Evolutionary conservation across 2,113 vertebrate species (phyloP), one percentile per base, ranked within the genome.

Genomic region (Nannospalax galili): DNA sequence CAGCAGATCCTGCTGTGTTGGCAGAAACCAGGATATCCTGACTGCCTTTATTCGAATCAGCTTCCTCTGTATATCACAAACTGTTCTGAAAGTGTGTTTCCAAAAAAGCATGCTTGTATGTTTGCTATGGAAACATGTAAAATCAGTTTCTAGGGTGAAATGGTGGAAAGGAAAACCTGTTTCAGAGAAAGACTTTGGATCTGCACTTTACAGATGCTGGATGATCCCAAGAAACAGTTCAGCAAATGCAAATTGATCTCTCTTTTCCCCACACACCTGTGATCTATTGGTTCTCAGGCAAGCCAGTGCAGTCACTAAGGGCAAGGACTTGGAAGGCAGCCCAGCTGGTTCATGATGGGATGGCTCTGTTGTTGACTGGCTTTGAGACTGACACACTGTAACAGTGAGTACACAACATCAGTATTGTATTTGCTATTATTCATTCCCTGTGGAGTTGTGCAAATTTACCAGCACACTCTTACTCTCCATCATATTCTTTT

Each of bases 111-210:
- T 52, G 52, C 30, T 40, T 75, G 16, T 2, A 14, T 40, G 3
- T 89, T 86, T 93, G 48, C 74, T 77, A 48, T 1, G 2, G 78
- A 90, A 45, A 28, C 77, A 80, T 70, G 95, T 90, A 52, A 60
- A 93, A 90, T 75, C 42, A 77, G 80, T 79, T 87, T 92, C 70
- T 77, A 82, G 91, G 92, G 87, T 84, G 56, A 85, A 91, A 86
- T 42, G 26, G 6, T 75, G 16, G 8, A 15, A 73, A 37, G n/a
- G 26, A 58, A 72, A 82, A 20, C 1, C 12, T 58, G 24, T 74
- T 87, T 56, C 52, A 24, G 28, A 62, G 60, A 82, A 87, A 93
- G 19, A 91, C 32, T 81, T 94, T 77, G 87, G 24, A 84, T 77
- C 14, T 75, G 35, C 90, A 93, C 94, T 90, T 45, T 84, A 58